Percentiles rank a stretch among this genome's conserved stretches.
Evolutionary conservation across 2,113 vertebrate genomes (phyloP).

Genomic region (Paradisaea rubra): DNA sequence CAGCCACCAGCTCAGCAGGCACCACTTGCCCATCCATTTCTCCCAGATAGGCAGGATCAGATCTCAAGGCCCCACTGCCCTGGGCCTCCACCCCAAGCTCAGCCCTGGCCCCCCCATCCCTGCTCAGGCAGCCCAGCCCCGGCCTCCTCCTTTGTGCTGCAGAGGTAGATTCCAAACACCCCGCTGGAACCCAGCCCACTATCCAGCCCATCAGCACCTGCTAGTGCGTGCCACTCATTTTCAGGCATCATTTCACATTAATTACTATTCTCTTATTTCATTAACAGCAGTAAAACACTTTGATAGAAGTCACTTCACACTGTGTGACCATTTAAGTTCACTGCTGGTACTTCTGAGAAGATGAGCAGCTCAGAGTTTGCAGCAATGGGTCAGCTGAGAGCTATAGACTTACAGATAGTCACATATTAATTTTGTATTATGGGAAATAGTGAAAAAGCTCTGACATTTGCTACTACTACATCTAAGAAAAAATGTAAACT

Average conservation of each 20-base stretch:
- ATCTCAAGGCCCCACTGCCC: not conserved
- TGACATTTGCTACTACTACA: not conserved
- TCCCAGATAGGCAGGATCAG: not conserved
- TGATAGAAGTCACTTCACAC: not conserved
- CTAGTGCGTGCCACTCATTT: not conserved
- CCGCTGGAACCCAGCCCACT: accelerated
- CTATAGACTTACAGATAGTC: not conserved
- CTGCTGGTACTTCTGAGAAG: not conserved
- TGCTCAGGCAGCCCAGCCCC: not conserved
- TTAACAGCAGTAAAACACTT: not conserved
- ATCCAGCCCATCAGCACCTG: not conserved
- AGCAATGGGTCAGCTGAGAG: not conserved
- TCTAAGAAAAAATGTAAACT: not conserved
- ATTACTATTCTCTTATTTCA: not conserved
- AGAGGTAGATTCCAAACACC: not conserved
- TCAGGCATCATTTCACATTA: not conserved
- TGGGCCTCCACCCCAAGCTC: not conserved
- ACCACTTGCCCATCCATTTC: not conserved
- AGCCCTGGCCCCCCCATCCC: accelerated
- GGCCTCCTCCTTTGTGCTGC: not conserved
- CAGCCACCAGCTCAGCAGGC: not conserved
- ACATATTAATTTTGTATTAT: not conserved
- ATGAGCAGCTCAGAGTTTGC: not conserved
- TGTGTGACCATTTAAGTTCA: not conserved
- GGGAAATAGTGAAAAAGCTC: not conserved